These are phyloP conservation scores for Lottia gigantea DNA, from an alignment of 2,888 invertebrate species.

Conservation along the genomic window DNA sequence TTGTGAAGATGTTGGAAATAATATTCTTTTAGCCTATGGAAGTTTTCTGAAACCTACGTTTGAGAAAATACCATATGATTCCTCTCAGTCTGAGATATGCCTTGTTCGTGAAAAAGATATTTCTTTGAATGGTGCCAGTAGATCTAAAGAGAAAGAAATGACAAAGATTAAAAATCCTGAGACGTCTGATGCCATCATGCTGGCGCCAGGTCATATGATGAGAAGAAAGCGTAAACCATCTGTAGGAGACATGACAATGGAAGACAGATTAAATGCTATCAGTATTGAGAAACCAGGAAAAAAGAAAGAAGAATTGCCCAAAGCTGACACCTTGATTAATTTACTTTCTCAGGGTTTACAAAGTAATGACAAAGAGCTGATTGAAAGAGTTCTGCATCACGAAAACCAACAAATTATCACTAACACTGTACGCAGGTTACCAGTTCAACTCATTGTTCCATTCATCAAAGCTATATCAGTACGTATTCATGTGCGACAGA, in stretches of 20 bases:
- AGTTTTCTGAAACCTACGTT: conserved; percentile 73
- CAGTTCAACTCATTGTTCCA: conserved; percentile 79
- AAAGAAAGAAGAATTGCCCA: conserved; percentile 61
- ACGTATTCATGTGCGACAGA: conserved; percentile 51
- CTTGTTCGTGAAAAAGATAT: conserved; percentile 48
- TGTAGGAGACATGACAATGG: conserved; percentile 78
- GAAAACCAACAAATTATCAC: conserved; percentile 76
- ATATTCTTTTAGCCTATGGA: conserved; percentile 74
- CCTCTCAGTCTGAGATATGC: conserved; percentile 42
- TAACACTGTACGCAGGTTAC: conserved; percentile 81
- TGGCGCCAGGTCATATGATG: conserved; percentile 55
- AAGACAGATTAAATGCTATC: conserved; percentile 83
- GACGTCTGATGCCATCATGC: conserved; percentile 38
- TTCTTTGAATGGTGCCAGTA: conserved; percentile 20
- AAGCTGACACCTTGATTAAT: conserved; percentile 80
- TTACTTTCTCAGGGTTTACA: conserved; percentile 85
- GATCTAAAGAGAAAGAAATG: conserved; percentile 21
- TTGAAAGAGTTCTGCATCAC: conserved; percentile 72
- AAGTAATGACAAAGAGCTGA: conserved; percentile 81
- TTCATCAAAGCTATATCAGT: conserved; percentile 80
- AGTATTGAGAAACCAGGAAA: conserved; percentile 74
- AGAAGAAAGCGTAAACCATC: conserved; percentile 40
- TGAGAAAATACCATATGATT: conserved; percentile 70
- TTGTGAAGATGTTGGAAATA: conserved; percentile 58
- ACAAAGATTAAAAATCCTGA: conserved; percentile 24